Base-by-base conservation (phyloP, 2,888 invertebrate genomes). In the Aphodius granarius region DNA sequence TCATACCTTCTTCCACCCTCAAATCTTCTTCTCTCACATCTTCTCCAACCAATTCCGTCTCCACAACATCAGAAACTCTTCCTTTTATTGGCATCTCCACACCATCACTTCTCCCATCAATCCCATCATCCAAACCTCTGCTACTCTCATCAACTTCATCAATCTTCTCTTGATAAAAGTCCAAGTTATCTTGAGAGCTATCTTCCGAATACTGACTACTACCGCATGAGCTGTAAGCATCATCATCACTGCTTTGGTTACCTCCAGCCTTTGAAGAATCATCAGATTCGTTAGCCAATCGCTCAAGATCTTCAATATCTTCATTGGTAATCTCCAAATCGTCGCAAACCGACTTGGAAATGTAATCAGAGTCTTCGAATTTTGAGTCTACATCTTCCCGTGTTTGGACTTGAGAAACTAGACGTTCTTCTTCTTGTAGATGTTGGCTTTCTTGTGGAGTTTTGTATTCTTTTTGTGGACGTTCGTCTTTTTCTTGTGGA, bases 131-230 rank as follows among this genome's bases (percentile, higher is more conserved):
- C 21, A 22, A 5, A 68, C n/a, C 2, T 3, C 6, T 16, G 16
- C 20, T 68, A 19, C 6, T 22, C 5, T 18, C 19, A 6, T 1
- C 13, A 2, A 68, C 68, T 19, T 68, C 68, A 19, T 22, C 68
- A 9, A 21, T 13, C 21, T 73, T 65, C 17, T 73, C 65, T 20
- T 18, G 17, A 73, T 20, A 16, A 6, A n/a, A 13, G 64, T 73
- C 20, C 20, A 63, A 22, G 5, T 74, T 70, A n/a, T 72, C 68
- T 65, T 63, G 66, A 63, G 19, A 63, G 9, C 62, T 21, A 62
- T 73, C 63, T 17, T 21, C 72, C 1, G 43, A 43, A 43, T 43
- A 43, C 13, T 43, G 43, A 43, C 43, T 43, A 43, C 43, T 43
- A 13, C 43, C 43, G 43, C 43, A 43, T 43, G 43, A 43, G 43